These are phyloP conservation scores for Mycteria americana DNA, from an alignment of 2,797 vertebrate genomes.

Conservation along the genomic window DNA sequence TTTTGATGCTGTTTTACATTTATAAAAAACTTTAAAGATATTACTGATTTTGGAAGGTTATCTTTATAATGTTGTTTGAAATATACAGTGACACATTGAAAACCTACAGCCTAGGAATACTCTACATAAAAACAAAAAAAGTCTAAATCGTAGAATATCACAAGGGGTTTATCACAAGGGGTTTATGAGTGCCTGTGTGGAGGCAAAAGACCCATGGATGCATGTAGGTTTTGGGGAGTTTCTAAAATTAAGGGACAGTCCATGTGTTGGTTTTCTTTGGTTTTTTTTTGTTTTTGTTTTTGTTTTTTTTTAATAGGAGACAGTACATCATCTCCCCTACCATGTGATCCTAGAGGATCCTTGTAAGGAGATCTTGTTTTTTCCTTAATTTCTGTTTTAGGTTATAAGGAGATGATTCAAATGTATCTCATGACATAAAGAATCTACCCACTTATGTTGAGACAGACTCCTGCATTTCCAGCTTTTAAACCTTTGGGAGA, in stretches of 20 bases:
- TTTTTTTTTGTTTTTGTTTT: fast-evolving
- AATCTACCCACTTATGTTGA: not conserved
- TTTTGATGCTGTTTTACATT: not conserved
- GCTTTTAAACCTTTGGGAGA: not conserved
- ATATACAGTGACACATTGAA: not conserved
- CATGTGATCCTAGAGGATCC: not conserved
- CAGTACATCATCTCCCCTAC: not conserved
- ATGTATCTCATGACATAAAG: not conserved
- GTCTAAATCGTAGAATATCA: not conserved
- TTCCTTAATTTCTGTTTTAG: not conserved
- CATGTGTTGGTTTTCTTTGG: fast-evolving
- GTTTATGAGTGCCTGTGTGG: not conserved
- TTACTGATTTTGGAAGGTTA: not conserved
- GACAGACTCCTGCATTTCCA: not conserved
- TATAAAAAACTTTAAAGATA: not conserved
- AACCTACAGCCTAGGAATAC: not conserved
- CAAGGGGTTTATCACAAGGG: not conserved
- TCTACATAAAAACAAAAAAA: not conserved
- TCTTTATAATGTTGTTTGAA: not conserved
- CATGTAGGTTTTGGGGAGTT: not conserved
- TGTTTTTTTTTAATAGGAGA: too few relatives aligned
- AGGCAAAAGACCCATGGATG: not conserved
- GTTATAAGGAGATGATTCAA: not conserved
- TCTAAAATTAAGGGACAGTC: not conserved
- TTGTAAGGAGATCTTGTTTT: not conserved